Percentiles rank a stretch among this genome's conserved stretches.
phyloP scores from a whole-genome alignment of 2,113 vertebrate genomes.

The Bos indicus region DNA sequence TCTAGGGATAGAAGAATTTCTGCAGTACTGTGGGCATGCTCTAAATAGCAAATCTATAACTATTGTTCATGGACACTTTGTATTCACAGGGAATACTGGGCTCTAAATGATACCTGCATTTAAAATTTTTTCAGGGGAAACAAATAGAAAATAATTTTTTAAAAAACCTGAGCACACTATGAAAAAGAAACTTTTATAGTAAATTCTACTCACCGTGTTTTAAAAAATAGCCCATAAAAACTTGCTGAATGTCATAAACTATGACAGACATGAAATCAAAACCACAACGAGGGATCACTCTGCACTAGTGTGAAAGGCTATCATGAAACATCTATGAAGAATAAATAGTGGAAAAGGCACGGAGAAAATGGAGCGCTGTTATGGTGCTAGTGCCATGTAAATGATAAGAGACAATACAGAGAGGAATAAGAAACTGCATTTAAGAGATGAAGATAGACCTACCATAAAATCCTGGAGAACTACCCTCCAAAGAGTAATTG shows the following conservation, averaged over 20 bases:
- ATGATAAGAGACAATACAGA: not conserved
- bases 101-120: not conserved
- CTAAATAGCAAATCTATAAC: not conserved
- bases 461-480: not conserved
- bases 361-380: not conserved
- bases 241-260: not conserved
- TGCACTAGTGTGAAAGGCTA: not conserved
- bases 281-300: not conserved
- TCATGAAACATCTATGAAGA: not conserved
- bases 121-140: not conserved
- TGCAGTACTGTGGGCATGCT: not conserved
- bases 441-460: not conserved
- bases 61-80: not conserved
- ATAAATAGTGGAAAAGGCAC: not conserved
- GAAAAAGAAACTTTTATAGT: not conserved
- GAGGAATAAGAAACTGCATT: not conserved
- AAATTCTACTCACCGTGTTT: not conserved
- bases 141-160: not conserved
- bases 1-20: not conserved
- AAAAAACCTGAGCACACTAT: not conserved
- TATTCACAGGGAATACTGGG: not conserved
- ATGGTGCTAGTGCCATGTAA: not conserved
- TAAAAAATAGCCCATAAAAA: not conserved
- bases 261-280: not conserved
- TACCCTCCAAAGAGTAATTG: not conserved